Base-by-base conservation (phyloP, 2,888 invertebrate genomes). In the Tinea semifulvella region DNA sequence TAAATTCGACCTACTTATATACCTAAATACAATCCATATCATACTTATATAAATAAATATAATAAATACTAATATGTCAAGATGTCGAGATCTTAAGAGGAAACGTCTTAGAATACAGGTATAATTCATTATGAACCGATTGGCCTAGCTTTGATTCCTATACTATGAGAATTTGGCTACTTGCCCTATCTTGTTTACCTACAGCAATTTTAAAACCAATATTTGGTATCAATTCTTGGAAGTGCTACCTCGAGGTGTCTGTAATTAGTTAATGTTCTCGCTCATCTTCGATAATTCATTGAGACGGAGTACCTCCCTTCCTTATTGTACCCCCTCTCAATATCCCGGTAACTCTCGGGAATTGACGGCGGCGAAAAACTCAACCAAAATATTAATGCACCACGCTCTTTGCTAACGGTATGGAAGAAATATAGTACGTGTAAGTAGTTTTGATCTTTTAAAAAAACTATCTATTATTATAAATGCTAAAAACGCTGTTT, bases 351-450 rank as follows among this genome's bases (percentile, higher is more conserved):
- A 52, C 71, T 63, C 63, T 43, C 55, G 79, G 79, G 79, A 75
- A 77, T 79, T 70, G 68, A 54, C 55, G 71, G 67, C 66, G 75
- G 72, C 63, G 79, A 80, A 80, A 80, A 80, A 80, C 75, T 76
- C 72, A 69, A 73, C 74, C 77, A 65, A 76, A 80, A 79, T 80
- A 80, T 80, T 79, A 80, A 80, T 77, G 73, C 74, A 69, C 57
- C 63, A 60, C 62, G 61, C 70, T 68, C 67, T 61, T 40, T 19
- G 25, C 11, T 63, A 66, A 61, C 69, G 74, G 71, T 74, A 80
- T 77, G 69, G 75, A 65, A 56, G 63, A 51, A 57, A 58, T 57
- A 53, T 54, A 57, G 43, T 22, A 10, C 22, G 51, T 48, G 14
- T 4, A 4, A 17, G 2, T 5, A 8, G 40, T 58, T 53, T 69